Evolutionary conservation across 23 tunicate species (phyloP).

Genomic region (Halocynthia roretzi): DNA sequence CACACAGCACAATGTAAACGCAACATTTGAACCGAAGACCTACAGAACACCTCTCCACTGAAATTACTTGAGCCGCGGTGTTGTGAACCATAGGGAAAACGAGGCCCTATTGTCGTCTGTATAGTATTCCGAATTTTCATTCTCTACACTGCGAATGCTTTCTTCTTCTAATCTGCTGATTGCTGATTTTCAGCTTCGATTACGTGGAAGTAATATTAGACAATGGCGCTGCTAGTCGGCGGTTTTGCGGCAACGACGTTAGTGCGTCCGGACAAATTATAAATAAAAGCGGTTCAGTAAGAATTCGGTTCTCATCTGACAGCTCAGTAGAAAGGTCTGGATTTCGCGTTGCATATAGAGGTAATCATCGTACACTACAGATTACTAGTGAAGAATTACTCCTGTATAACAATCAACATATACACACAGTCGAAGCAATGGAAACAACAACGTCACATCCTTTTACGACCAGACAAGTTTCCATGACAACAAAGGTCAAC

Average conservation of each 20-base stretch:
- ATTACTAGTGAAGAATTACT: no score
- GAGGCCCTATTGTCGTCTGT: no score
- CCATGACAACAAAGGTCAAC: no score
- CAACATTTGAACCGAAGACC: neutral
- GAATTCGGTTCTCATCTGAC: slow-evolving; percentile 10
- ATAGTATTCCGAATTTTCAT: no score
- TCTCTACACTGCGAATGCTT: no score
- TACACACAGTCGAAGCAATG: no score
- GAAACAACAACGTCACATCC: no score
- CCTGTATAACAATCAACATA: no score
- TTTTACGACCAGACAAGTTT: no score
- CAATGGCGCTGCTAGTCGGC: neutral
- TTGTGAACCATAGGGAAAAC: no score
- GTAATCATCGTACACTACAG: neutral
- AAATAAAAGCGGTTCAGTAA: neutral
- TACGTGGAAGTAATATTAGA: slow-evolving; percentile 4
- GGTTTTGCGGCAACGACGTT: slow-evolving; percentile 15
- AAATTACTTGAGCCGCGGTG: neutral
- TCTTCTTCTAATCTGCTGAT: no score
- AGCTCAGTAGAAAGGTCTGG: slow-evolving; percentile 20
- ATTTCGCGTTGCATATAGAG: slow-evolving; percentile 10
- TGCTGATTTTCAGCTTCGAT: neutral
- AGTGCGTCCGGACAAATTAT: neutral
- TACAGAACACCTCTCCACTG: no score
- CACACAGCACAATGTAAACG: neutral